phyloP scores from a whole-genome alignment of 2,797 vertebrate species.

The Percopsis omiscomaycus region DNA sequence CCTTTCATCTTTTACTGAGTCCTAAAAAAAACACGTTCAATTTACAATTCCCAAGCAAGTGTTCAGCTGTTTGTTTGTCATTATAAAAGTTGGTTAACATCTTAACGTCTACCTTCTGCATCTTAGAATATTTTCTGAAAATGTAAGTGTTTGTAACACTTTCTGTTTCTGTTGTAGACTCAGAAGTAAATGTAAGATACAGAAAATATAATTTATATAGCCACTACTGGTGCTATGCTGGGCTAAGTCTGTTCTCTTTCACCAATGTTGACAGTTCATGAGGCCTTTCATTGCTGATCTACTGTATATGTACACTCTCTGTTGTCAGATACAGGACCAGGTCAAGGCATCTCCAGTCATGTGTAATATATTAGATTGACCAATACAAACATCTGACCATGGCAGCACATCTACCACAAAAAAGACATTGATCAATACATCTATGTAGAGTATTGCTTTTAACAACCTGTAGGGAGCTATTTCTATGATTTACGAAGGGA shows the following conservation, averaged over 20 bases:
- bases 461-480: neutral
- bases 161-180: neutral
- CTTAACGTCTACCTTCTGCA: constrained; percentile 13
- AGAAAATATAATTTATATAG: constrained; percentile 12
- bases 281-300: constrained; percentile 11
- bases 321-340: constrained; percentile 30
- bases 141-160: neutral
- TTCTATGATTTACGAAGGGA: neutral
- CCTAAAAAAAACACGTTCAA: constrained; percentile 71
- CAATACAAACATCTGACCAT: constrained; percentile 2
- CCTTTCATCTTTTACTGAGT: constrained; percentile 78
- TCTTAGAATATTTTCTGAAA: neutral
- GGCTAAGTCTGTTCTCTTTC: constrained; percentile 1
- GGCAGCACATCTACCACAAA: neutral
- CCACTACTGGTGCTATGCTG: neutral
- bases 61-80: constrained; percentile 65
- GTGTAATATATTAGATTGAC: constrained; percentile 6
- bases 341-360: constrained; percentile 39
- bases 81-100: constrained; percentile 55
- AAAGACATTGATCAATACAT: constrained; percentile 1
- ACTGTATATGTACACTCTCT: neutral
- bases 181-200: constrained; percentile 3
- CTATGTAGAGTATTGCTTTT: neutral
- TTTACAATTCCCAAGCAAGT: constrained; percentile 72
- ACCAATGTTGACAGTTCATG: neutral